phyloP scores from a whole-genome alignment of 2,888 invertebrate genomes.

The Melanargia galathea region DNA sequence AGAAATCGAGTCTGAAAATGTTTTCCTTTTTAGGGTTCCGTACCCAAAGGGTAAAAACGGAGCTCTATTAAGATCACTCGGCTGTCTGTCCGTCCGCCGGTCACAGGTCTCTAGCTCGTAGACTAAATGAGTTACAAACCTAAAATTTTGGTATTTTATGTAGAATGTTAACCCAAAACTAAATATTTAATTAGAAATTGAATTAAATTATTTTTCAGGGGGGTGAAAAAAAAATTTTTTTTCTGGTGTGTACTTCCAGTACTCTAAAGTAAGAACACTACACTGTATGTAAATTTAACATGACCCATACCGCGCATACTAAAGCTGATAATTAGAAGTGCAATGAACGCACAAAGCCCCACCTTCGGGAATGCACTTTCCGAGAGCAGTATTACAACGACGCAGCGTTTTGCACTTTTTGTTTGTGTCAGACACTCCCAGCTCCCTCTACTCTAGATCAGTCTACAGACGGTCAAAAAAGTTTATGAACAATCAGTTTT shows the following conservation, averaged over 20 bases:
- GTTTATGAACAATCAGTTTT: not conserved
- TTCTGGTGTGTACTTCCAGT: not conserved
- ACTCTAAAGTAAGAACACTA: not conserved
- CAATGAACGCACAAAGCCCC: slow-evolving; percentile 42
- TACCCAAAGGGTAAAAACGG: too few relatives aligned
- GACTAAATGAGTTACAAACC: too few relatives aligned
- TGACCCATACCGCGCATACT: not conserved
- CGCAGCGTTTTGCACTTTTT: slow-evolving; percentile 34
- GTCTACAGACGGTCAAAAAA: not conserved
- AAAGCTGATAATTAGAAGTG: slow-evolving; percentile 60
- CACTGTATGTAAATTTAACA: not conserved
- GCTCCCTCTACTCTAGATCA: slow-evolving; percentile 1
- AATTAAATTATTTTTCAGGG: too few relatives aligned
- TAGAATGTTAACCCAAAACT: too few relatives aligned
- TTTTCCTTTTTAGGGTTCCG: not conserved
- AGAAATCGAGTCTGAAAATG: slow-evolving; percentile 10
- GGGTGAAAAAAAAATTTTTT: too few relatives aligned
- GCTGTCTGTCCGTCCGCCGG: too few relatives aligned
- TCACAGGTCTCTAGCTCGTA: too few relatives aligned
- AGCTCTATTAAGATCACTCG: too few relatives aligned
- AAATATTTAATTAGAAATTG: too few relatives aligned
- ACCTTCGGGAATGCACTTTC: slow-evolving; percentile 33
- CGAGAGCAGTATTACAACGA: slow-evolving; percentile 33
- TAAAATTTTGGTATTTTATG: too few relatives aligned
- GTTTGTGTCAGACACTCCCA: slow-evolving; percentile 30